Base-by-base conservation (phyloP, 2,113 vertebrate genomes). In the Hystrix brachyura region DNA sequence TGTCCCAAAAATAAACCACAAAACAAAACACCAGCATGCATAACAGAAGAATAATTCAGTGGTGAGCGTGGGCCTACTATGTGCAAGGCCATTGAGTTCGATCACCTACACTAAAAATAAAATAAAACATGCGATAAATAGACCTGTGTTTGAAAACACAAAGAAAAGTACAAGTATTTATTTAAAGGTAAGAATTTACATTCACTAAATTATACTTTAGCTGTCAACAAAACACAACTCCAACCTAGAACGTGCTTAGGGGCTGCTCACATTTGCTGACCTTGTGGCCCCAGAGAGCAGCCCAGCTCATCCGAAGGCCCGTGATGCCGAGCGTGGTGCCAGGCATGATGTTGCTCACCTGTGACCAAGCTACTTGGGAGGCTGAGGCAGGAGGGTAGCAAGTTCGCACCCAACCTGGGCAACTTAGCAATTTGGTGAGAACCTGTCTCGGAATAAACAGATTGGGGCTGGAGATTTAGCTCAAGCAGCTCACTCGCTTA, bases 201-300 rank as follows among this genome's bases (percentile, higher is more conserved):
- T n/a, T 53, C 84, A 85, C 32, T 76, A 91, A 86, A 55, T 57
- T 79, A 86, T 15, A 95, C 43, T n/a, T 92, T 43, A 84, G 46
- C 32, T 87, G 9, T 57, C 17, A 84, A 90, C 13, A 76, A 89
- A 96, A 78, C 43, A 88, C 27, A 86, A 79, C n/a, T 17, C 51
- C 14, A 55, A 74, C 57, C 27, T 46, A 91, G 25, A 92, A 62
- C 43, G 60, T 65, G 27, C n/a, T 43, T 34, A 69, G 29, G 72
- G 14, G 32, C 51, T 48, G 60, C 29, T 57, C 76, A 78, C 23
- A 1, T 55, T 55, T 90, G 43, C 62, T 90, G 82, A 89, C 69
- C 14, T 17, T 59, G 48, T 46, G 8, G 3, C 69, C 59, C 55
- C 48, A 23, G 38, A 46, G 38, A 14, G 8, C 17, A 81, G 21